These are phyloP conservation scores for Cnemophilus loriae DNA, from an alignment of 2,113 vertebrate species.

Conservation along the genomic window DNA sequence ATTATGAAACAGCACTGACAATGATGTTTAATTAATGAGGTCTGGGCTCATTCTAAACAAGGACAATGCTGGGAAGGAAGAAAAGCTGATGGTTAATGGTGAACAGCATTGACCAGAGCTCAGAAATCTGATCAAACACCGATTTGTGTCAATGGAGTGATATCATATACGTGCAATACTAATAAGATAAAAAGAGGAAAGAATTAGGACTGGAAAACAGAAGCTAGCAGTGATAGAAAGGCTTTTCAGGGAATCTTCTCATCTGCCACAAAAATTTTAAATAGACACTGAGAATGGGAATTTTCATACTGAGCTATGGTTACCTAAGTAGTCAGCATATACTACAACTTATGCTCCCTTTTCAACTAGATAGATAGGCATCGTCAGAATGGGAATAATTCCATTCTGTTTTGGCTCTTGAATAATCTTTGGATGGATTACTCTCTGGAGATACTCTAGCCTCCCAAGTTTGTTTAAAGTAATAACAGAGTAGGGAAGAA, in stretches of 20 bases:
- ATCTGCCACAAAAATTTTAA: background rate
- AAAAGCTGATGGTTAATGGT: background rate
- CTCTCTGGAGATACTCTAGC: background rate
- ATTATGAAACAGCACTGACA: background rate
- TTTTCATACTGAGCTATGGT: background rate
- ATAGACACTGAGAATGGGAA: background rate
- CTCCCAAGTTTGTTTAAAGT: background rate
- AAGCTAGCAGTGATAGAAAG: background rate
- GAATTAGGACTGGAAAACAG: background rate
- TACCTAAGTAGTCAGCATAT: background rate
- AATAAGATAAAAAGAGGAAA: background rate
- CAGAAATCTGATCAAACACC: background rate
- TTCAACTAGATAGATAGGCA: background rate
- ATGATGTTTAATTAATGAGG: background rate
- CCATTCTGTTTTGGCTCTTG: background rate
- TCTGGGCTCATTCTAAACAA: background rate
- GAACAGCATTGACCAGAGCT: background rate
- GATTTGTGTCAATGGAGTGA: background rate
- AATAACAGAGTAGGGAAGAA: background rate
- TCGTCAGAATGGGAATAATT: background rate
- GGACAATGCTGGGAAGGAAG: background rate
- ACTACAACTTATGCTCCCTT: background rate
- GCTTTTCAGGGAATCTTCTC: background rate
- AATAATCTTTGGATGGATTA: background rate
- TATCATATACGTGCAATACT: accelerated